Evolutionary conservation across 2,797 vertebrate species (phyloP).

Genomic region (Pelobates cultripes): DNA sequence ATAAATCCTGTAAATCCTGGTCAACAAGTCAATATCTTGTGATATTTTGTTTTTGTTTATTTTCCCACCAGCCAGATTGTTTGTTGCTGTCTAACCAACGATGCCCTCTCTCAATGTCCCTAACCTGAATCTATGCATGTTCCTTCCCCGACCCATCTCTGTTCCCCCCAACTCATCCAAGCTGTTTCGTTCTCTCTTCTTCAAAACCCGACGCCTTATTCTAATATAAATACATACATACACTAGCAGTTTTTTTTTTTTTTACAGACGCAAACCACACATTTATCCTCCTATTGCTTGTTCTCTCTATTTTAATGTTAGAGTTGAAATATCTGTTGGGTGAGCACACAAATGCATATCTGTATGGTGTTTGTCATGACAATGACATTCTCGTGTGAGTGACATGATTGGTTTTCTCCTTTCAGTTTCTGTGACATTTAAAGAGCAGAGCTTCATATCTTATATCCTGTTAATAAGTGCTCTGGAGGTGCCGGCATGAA

Average conservation of each 20-base stretch:
- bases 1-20: no score
- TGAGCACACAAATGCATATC: constrained; percentile 9
- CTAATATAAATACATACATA: not conserved
- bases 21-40: no score
- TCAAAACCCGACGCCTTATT: not conserved
- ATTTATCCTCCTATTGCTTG: not conserved
- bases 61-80: constrained; percentile 21
- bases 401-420: constrained; percentile 34
- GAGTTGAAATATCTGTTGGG: constrained; percentile 1
- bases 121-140: constrained; percentile 27
- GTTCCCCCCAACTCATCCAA: not conserved
- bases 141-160: constrained; percentile 11
- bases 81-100: constrained; percentile 34
- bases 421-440: constrained; percentile 44
- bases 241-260: not conserved
- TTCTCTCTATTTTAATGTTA: constrained; percentile 10
- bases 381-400: constrained; percentile 42
- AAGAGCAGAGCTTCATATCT: constrained; percentile 43
- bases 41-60: not conserved
- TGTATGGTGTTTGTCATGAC: constrained; percentile 18
- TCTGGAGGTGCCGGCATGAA: constrained; percentile 14
- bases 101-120: constrained; percentile 22
- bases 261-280: not conserved
- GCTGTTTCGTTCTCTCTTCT: not conserved
- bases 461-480: constrained; percentile 34